Base-by-base conservation (phyloP, 2,113 vertebrate species). In the Tretioscincus oriximinensis region DNA sequence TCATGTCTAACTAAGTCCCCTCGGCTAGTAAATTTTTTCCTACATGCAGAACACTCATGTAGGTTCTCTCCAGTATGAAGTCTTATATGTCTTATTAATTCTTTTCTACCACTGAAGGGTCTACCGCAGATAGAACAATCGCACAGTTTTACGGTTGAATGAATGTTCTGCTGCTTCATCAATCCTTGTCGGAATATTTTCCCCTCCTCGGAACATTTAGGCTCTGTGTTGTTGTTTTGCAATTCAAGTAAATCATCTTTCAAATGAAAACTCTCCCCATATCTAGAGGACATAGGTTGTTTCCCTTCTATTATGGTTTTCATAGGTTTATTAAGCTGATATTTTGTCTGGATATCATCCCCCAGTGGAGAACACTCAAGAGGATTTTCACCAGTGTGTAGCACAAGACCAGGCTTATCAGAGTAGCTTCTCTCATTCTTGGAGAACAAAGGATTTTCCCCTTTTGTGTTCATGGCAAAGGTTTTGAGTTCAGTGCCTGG, bases 191-290 rank as follows among this genome's bases (percentile, higher is more conserved):
- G 64, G 69, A 73, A 73, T 35, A 35, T 14, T 45, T 80, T 73
- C 22, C 35, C 78, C 21, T 91, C 90, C 0, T 86, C 84, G 0
- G 65, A 10, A 66, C 90, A 93, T 73, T 73, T 28, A 58, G 90
- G 31, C 16, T 68, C 41, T 28, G 49, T 16, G 41, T 77, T 66
- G 2, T 7, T 49, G 5, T 68, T 67, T 35, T 61, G 73, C 26
- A 70, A 35, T 45, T 45, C 54, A n/a, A 65, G 58, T 6, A 76
- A 58, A n/a, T 66, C n/a, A 10, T 74, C 18, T 26, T 58, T 22
- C 64, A 41, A 35, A 31, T 60, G 22, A 49, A 77, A 77, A 49
- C 8, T 51, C 51, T 47, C 60, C 2, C 24, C 74, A 20, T 35
- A 71, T 24, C 68, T 11, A 11, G 64, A 11, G 20, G 64, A 61